These are phyloP conservation scores for Monopis laevigella DNA, from an alignment of 2,888 invertebrate species.

Conservation along the genomic window DNA sequence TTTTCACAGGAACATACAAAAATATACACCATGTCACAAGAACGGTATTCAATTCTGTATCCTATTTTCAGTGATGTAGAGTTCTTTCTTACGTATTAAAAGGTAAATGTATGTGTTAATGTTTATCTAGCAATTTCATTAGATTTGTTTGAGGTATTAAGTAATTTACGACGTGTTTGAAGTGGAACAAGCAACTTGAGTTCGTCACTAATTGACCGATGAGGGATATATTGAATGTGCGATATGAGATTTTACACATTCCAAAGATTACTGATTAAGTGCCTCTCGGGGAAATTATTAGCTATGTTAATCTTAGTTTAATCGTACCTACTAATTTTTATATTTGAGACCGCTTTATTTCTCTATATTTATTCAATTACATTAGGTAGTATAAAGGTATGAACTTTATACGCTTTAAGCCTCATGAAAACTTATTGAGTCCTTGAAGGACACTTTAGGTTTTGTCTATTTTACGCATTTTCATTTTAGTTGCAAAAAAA, in stretches of 20 bases:
- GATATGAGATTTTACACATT: constrained; percentile 8
- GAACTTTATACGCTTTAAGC: too few relatives aligned
- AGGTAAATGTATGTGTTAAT: constrained; percentile 30
- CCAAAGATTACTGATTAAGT: too few relatives aligned
- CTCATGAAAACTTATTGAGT: too few relatives aligned
- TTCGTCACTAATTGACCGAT: constrained; percentile 39
- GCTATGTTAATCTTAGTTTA: too few relatives aligned
- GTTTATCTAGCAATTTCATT: constrained; percentile 37
- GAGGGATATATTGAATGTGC: constrained; percentile 14
- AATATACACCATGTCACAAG: neutral
- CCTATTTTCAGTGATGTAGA: neutral
- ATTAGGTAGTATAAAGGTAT: too few relatives aligned
- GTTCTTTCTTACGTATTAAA: neutral
- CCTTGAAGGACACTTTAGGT: too few relatives aligned
- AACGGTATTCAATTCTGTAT: neutral
- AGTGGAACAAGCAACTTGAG: constrained; percentile 27
- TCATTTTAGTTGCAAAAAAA: too few relatives aligned
- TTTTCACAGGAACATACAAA: constrained; percentile 11
- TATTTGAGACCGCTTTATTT: too few relatives aligned
- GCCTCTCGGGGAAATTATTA: too few relatives aligned
- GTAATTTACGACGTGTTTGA: constrained; percentile 61
- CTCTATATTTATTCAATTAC: too few relatives aligned
- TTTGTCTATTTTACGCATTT: too few relatives aligned
- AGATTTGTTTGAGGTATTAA: constrained; percentile 50
- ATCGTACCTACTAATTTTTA: too few relatives aligned